Evolutionary conservation across 35 echinoderm and acorn worm species (phyloP).

Genomic region (Heliocidaris tuberculata): DNA sequence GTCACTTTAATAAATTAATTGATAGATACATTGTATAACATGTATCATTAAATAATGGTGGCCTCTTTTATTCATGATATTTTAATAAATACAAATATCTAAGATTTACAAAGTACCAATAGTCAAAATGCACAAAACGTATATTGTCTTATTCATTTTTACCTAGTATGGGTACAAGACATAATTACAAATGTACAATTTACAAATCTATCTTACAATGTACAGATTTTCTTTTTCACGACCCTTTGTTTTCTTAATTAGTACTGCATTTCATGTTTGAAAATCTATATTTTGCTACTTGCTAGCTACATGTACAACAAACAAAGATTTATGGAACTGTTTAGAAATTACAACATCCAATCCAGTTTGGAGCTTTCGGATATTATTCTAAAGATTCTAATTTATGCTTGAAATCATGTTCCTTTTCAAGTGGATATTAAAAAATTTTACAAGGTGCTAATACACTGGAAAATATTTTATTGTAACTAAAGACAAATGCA

Average conservation of each 20-base stretch:
- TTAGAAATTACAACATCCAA: no score
- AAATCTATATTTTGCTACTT: background rate
- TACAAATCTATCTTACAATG: background rate
- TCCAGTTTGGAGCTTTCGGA: no score
- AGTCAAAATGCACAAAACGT: background rate
- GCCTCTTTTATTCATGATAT: background rate
- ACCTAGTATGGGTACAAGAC: background rate
- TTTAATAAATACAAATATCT: background rate
- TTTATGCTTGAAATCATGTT: no score
- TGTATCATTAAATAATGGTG: background rate
- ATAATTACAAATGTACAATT: background rate
- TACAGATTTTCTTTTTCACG: background rate
- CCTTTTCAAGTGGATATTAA: no score
- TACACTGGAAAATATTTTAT: no score
- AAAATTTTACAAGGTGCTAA: no score
- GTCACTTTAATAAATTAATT: conserved; percentile 13
- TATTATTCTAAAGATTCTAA: no score
- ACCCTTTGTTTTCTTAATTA: background rate
- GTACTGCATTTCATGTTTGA: background rate
- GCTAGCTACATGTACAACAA: background rate
- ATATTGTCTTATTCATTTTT: background rate
- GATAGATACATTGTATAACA: background rate
- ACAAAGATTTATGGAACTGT: no score
- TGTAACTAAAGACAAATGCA: no score
- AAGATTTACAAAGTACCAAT: conserved; percentile 4